Conservation (phyloP, 2,888 invertebrate species). For the Sceliomorpha sp. region DNA sequence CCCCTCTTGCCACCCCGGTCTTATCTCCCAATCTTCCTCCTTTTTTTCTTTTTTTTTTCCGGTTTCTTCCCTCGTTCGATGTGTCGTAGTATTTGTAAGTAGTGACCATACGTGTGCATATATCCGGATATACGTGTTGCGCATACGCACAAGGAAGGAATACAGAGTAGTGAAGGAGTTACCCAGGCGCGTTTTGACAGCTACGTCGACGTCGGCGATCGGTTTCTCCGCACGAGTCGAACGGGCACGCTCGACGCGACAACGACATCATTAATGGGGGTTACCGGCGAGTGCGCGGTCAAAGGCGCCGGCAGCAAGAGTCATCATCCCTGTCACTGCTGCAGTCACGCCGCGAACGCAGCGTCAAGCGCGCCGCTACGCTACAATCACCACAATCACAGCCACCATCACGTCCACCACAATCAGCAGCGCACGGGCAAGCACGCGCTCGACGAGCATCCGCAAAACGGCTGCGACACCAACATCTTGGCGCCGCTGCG, state of each 20-base stretch:
- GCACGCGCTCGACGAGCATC: slow-evolving; percentile 38
- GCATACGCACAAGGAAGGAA: no score
- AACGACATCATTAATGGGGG: slow-evolving; percentile 74
- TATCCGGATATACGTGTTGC: no score
- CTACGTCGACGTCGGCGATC: slow-evolving; percentile 21
- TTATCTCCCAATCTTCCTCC: no score
- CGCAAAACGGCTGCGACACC: slow-evolving; percentile 64
- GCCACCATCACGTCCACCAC: slow-evolving; percentile 49
- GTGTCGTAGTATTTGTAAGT: no score
- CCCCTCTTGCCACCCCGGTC: no score
- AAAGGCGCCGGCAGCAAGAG: slow-evolving; percentile 69
- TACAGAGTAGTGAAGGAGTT: no score
- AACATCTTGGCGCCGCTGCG: slow-evolving; percentile 82
- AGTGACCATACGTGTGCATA: no score
- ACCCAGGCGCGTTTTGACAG: no score
- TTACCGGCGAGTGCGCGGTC: slow-evolving; percentile 78
- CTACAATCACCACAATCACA: slow-evolving; percentile 58
- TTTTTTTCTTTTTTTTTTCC: no score
- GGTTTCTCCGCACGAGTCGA: slow-evolving; percentile 31
- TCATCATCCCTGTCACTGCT: slow-evolving; percentile 75
- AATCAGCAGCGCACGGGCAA: slow-evolving; percentile 49
- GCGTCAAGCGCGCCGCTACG: slow-evolving; percentile 65
- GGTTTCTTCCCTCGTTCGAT: no score
- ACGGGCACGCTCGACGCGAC: slow-evolving; percentile 47
- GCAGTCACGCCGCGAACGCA: slow-evolving; percentile 67